Evolutionary conservation across 2,888 invertebrate genomes (phyloP).

Genomic region (Syritta pipiens): DNA sequence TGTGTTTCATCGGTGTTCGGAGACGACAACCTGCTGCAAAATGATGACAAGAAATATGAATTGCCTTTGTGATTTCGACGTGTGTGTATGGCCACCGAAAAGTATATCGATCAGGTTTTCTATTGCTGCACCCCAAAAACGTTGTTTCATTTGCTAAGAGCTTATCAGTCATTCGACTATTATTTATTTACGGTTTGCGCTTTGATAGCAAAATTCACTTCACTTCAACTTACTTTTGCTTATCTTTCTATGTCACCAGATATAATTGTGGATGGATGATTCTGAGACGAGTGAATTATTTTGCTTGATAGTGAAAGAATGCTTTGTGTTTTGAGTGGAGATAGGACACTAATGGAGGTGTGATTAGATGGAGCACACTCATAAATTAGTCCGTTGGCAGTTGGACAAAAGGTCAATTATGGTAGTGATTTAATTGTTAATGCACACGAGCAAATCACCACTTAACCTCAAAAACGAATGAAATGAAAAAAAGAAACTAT

Average conservation of each 20-base stretch:
- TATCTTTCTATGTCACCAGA: constrained; percentile 15
- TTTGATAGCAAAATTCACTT: constrained; percentile 10
- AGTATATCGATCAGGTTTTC: neutral
- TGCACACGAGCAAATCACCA: too few relatives aligned
- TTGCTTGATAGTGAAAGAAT: too few relatives aligned
- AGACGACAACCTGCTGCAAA: constrained; percentile 1
- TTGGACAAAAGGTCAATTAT: too few relatives aligned
- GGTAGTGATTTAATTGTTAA: too few relatives aligned
- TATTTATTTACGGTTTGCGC: constrained; percentile 1
- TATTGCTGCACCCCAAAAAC: constrained; percentile 16
- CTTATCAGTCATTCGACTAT: constrained; percentile 1
- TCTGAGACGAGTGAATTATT: neutral
- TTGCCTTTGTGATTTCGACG: too few relatives aligned
- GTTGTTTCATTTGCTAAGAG: neutral
- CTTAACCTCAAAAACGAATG: too few relatives aligned
- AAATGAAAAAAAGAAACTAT: too few relatives aligned
- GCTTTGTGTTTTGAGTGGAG: neutral
- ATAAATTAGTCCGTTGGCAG: too few relatives aligned
- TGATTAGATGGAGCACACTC: too few relatives aligned
- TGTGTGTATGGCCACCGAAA: neutral
- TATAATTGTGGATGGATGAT: neutral
- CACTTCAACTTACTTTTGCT: neutral
- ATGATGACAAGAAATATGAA: neutral
- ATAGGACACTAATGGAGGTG: neutral
- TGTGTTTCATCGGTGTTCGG: neutral